phyloP scores from a whole-genome alignment of 2,888 invertebrate species.

The Eumerus sabulonum region DNA sequence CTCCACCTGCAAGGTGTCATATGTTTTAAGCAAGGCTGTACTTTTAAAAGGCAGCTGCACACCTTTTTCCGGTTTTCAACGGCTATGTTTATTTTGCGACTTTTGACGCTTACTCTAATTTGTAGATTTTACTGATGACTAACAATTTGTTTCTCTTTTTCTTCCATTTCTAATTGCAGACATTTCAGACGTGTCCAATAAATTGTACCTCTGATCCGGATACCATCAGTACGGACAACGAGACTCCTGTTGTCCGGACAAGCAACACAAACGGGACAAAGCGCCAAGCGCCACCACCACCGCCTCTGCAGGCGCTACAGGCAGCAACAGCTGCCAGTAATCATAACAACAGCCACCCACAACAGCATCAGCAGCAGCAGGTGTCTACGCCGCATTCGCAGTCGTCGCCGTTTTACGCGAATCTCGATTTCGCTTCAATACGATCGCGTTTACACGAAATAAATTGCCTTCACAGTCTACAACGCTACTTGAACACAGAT shows the following conservation, averaged over 20 bases:
- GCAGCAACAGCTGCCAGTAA: slow-evolving; percentile 61
- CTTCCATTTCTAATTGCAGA: slow-evolving; percentile 81
- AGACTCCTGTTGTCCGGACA: slow-evolving; percentile 74
- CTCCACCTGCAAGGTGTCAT: too few relatives aligned
- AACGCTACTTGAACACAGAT: slow-evolving; percentile 74
- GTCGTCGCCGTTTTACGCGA: slow-evolving; percentile 76
- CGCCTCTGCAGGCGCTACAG: slow-evolving; percentile 64
- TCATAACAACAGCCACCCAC: neutral
- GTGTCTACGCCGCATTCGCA: slow-evolving; percentile 19
- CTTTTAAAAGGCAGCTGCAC: too few relatives aligned
- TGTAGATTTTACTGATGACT: neutral
- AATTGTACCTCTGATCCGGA: slow-evolving; percentile 77
- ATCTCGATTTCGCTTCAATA: slow-evolving; percentile 81
- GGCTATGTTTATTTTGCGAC: too few relatives aligned
- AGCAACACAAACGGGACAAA: slow-evolving; percentile 71
- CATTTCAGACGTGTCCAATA: slow-evolving; percentile 85
- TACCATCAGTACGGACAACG: slow-evolving; percentile 75
- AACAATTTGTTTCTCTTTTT: neutral
- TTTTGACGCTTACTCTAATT: too few relatives aligned
- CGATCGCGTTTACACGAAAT: slow-evolving; percentile 85
- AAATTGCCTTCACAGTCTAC: slow-evolving; percentile 76
- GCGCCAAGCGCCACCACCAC: slow-evolving; percentile 69
- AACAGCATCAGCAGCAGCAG: slow-evolving; percentile 50
- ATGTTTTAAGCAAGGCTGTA: too few relatives aligned
- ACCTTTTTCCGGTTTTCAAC: too few relatives aligned